Evolutionary conservation across 2,888 invertebrate species (phyloP), one percentile per base, ranked within the genome.

Genomic region (Dryocosmus kuriphilus): DNA sequence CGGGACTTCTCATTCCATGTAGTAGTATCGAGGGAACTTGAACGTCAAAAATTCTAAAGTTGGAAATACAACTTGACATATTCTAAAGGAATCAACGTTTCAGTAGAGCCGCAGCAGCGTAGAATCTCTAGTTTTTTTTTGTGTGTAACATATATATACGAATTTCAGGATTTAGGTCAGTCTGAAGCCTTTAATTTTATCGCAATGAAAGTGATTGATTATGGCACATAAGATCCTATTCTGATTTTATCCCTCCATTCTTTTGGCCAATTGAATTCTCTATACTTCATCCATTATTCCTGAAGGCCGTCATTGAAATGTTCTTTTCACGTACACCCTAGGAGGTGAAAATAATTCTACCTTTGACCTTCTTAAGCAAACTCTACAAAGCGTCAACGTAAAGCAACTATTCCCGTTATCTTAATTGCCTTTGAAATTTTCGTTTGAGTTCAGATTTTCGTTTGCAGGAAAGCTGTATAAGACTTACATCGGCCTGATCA

Each of bases 371-470:
- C 46, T 67, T 67, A 71, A n/a, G 46, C 51, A 71, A 71, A 71
- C 71, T 46, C 71, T 30, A 30, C n/a, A 71, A 71, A 30, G 71
- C 71, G 67, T 71, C 67, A 71, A 71, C 51, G 67, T 71, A 71
- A 71, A 71, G 46, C 71, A 30, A 51, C 30, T 51, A 30, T 71
- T 71, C 22, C 19, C 46, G 19, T 51, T 71, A 71, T 71, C 51
- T 71, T 71, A 51, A 71, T 71, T 71, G 19, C 27, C 46, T 30
- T 71, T n/a, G 46, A n/a, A 71, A 71, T 71, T 71, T 71, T 71
- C 67, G n/a, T 51, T 38, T 24, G 38, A 65, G 38, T 65, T 22
- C 65, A 62, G 32, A 5, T 35, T 65, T 38, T 30, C 67, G 46
- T 30, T 71, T 51, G 30, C 71, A n/a, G n/a, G 51, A 71, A 46